phyloP scores from a whole-genome alignment of 2,797 vertebrate genomes.

The Knipowitschia caucasica region DNA sequence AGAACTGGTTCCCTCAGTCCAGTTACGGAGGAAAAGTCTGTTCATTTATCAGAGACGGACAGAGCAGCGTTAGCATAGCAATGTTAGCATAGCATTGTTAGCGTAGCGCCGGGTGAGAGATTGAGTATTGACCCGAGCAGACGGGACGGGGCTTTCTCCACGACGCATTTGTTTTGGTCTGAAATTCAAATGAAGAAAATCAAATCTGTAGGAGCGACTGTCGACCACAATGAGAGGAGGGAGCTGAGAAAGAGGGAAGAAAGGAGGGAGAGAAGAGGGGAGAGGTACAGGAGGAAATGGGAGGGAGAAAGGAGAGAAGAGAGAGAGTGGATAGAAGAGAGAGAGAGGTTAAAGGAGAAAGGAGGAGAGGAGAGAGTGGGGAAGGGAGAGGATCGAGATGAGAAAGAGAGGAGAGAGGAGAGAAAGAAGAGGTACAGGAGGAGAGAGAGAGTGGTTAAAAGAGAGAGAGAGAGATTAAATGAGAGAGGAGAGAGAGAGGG shows the following conservation, averaged over 20 bases:
- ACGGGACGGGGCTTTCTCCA: not conserved
- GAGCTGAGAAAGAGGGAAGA: too few species aligned
- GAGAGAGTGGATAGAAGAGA: not conserved
- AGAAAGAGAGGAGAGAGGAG: not conserved
- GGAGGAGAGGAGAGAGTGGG: too few species aligned
- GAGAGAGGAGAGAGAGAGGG: too few species aligned
- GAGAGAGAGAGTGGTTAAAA: not conserved
- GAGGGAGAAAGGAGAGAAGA: too few species aligned
- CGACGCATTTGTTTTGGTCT: not conserved
- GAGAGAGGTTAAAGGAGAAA: too few species aligned
- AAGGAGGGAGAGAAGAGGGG: too few species aligned
- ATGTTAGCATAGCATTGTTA: not conserved
- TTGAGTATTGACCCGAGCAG: not conserved
- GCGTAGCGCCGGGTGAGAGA: not conserved
- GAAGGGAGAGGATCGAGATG: too few species aligned
- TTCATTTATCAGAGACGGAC: not conserved
- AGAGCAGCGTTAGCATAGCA: not conserved
- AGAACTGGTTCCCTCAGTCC: not conserved
- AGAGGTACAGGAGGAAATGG: too few species aligned
- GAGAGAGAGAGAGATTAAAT: not conserved
- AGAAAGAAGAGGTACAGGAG: not conserved
- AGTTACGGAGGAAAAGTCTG: not conserved
- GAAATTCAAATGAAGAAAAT: not conserved
- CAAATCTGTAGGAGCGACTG: not conserved
- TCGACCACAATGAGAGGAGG: too few species aligned